Evolutionary conservation across 2,888 invertebrate genomes (phyloP).

Genomic region (Drosophila ezoana): DNA sequence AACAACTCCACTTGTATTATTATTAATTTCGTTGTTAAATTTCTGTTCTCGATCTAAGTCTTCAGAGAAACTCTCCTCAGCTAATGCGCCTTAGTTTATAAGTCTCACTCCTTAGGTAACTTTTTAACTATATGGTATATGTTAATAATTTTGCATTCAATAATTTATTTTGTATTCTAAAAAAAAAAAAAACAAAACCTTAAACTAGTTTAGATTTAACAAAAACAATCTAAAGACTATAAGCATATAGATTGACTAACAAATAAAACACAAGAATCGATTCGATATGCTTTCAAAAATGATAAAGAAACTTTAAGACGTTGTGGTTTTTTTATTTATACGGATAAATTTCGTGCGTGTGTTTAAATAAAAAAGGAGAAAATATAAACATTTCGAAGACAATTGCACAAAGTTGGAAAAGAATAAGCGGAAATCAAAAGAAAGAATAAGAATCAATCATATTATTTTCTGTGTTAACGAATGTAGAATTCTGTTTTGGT

Average conservation of each 20-base stretch:
- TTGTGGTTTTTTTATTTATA: constrained; percentile 82
- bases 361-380: constrained; percentile 11
- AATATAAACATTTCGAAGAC: constrained; percentile 43
- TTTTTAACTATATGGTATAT: constrained; percentile 51
- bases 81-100: constrained; percentile 51
- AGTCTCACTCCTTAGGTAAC: constrained; percentile 45
- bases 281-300: constrained; percentile 61
- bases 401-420: constrained; percentile 75
- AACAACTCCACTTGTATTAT: constrained; percentile 48
- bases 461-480: constrained; percentile 79
- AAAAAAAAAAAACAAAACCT: constrained; percentile 33
- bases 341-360: constrained; percentile 74
- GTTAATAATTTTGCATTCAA: constrained; percentile 72
- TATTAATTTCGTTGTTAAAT: constrained; percentile 56
- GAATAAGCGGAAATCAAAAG: constrained; percentile 67
- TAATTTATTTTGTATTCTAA: constrained; percentile 77
- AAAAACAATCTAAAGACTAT: constrained; percentile 68
- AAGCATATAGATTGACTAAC: constrained; percentile 75
- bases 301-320: constrained; percentile 55
- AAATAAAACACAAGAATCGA: constrained; percentile 68
- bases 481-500: constrained; percentile 85
- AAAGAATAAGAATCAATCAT: constrained; percentile 57
- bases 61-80: constrained; percentile 40
- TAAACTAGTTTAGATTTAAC: constrained; percentile 46
- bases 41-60: constrained; percentile 55